Evolutionary conservation across 2,113 vertebrate genomes (phyloP).

Genomic region (Argyrosomus japonicus): DNA sequence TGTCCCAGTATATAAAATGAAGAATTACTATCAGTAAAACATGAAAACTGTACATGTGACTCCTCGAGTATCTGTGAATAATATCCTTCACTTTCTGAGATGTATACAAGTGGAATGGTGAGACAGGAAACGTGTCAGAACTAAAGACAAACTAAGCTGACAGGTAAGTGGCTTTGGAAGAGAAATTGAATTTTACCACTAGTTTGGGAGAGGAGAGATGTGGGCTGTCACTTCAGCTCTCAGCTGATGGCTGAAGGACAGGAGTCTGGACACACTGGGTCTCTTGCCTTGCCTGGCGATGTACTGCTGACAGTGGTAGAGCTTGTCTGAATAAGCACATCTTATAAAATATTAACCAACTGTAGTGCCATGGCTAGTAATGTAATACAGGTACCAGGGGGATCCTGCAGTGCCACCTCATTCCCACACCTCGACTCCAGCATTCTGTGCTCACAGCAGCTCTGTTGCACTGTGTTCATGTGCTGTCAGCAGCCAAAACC

Average conservation of each 20-base stretch:
- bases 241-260: conserved; percentile 21
- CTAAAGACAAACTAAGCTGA: conserved; percentile 26
- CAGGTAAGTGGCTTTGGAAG: conserved; percentile 34
- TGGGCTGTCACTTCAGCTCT: conserved; percentile 29
- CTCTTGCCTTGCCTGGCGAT: neutral
- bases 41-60: neutral
- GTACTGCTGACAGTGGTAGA: conserved; percentile 1
- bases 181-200: conserved; percentile 5
- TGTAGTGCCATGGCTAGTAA: conserved; percentile 12
- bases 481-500: neutral
- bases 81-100: neutral
- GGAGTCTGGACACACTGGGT: neutral
- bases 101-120: neutral
- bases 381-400: conserved; percentile 13
- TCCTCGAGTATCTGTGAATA: neutral
- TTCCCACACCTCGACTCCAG: neutral
- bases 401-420: neutral
- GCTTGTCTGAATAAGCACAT: conserved; percentile 23
- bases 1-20: neutral
- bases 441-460: neutral
- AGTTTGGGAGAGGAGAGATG: conserved; percentile 12
- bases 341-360: conserved; percentile 35
- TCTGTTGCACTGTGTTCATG: neutral
- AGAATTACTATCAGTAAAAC: neutral
- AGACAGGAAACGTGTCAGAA: conserved; percentile 16